Base-by-base conservation (phyloP, 2,888 invertebrate species). In the Apodemia hepburni region DNA sequence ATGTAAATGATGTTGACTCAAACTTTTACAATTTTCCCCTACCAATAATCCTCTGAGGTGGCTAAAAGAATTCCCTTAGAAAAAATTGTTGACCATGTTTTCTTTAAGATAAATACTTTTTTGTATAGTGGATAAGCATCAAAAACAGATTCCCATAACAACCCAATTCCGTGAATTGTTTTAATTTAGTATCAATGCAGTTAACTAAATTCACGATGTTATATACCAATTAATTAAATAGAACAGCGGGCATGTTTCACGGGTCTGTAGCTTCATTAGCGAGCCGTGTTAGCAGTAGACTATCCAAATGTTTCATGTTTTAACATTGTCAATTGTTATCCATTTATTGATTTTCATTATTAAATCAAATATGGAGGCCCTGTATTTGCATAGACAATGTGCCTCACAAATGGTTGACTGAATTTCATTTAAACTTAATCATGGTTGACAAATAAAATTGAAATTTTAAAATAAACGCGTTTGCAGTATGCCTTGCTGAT, bases 311-410 rank as follows among this genome's bases (percentile, higher is more conserved):
- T 54, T 22, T 27, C 54, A 22, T 54, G 54, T 22, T 54, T 54
- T 54, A 54, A 54, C 54, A 54, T 54, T 22, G 54, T 11, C 54
- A 27, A 45, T 54, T 54, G 54, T 27, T 54, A 22, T 54, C 54
- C 54, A 27, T 27, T 54, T 27, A 54, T 54, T 11, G 54, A 54
- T 54, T 54, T 54, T 27, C 11, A 27, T 54, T 27, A 54, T 54
- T 15, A 54, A 54, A 54, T 54, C 54, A 22, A 54, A 27, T 54
- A 27, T 22, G 54, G 22, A 54, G 15, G 54, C 15, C 15, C 22
- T 12, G 22, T 27, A 22, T 54, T 54, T 54, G 27, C 54, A 54
- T 54, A 54, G 54, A 54, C 27, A 15, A 54, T 54, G 12, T 51
- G 15, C 22, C 15, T 18, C 11, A 12, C 12, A 22, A 51, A 22